These are phyloP conservation scores for Malurus cyaneus DNA, from an alignment of 2,113 vertebrate genomes.

Conservation along the genomic window DNA sequence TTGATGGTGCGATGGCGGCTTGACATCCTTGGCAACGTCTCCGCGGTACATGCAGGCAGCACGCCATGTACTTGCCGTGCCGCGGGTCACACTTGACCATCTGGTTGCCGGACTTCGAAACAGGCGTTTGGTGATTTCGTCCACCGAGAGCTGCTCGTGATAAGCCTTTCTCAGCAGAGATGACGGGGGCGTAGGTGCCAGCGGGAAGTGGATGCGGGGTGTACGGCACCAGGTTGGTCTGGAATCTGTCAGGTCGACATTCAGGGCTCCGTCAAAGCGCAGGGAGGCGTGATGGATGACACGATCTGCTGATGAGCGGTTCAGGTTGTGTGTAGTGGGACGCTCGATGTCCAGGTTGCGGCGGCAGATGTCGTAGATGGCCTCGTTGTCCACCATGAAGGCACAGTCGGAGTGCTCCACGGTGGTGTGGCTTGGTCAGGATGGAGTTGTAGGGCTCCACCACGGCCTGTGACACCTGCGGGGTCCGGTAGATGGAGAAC, in stretches of 20 bases:
- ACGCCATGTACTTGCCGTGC: not conserved
- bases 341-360: constrained; percentile 78
- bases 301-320: not conserved
- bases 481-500: constrained; percentile 63
- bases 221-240: constrained; percentile 80
- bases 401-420: constrained; percentile 83
- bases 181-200: constrained; percentile 66
- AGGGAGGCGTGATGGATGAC: not conserved
- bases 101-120: not conserved
- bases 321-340: constrained; percentile 79
- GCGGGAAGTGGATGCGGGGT: constrained; percentile 61
- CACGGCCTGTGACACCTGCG: constrained; percentile 68
- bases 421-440: constrained; percentile 84
- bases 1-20: constrained; percentile 67
- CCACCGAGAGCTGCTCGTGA: constrained; percentile 59
- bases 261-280: not conserved
- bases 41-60: not conserved
- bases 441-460: constrained; percentile 90
- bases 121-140: not conserved
- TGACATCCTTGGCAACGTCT: constrained; percentile 71
- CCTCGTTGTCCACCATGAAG: constrained; percentile 83
- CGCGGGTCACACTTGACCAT: not conserved
- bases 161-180: constrained; percentile 68
- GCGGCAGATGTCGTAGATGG: constrained; percentile 78
- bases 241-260: constrained; percentile 70